Evolutionary conservation across 1,140 invertebrate genomes (phyloP).

Genomic region (Microvelia longipes): DNA sequence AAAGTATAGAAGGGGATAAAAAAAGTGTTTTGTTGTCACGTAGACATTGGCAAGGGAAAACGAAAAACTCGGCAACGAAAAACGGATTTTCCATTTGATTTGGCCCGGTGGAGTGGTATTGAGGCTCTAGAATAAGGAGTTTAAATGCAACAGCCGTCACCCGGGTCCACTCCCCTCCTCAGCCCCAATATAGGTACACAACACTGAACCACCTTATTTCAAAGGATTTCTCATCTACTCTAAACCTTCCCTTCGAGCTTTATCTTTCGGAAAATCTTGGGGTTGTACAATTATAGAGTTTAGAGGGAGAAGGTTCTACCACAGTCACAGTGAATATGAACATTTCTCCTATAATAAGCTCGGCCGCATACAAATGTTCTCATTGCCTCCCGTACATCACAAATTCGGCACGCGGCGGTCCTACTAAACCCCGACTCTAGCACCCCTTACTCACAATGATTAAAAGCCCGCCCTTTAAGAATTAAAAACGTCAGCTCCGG

Average conservation of each 20-base stretch:
- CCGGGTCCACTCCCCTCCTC: not conserved
- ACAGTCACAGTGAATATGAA: slow-evolving; percentile 4
- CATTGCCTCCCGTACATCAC: slow-evolving; percentile 12
- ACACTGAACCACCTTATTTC: not conserved
- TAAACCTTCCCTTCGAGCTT: slow-evolving; percentile 8
- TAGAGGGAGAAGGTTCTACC: not conserved
- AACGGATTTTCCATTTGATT: not conserved
- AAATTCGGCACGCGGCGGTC: slow-evolving; percentile 11
- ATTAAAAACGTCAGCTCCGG: slow-evolving; percentile 16
- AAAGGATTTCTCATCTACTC: not conserved
- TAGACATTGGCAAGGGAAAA: slow-evolving; percentile 4
- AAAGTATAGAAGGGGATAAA: not conserved
- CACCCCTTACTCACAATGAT: slow-evolving; percentile 2
- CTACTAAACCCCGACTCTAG: not conserved
- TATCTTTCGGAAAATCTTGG: slow-evolving; percentile 19
- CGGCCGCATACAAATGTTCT: slow-evolving; percentile 12
- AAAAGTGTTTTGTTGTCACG: not conserved
- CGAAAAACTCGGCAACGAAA: too few relatives aligned
- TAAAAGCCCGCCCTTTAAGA: slow-evolving; percentile 15
- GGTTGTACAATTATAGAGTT: not conserved
- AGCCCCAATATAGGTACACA: too few relatives aligned
- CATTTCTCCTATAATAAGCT: slow-evolving; percentile 12
- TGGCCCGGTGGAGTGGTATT: not conserved
- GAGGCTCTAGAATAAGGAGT: slow-evolving; percentile 15
- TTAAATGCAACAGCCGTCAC: slow-evolving; percentile 19